A percentile compares a stretch with the other conserved stretches of the same genome.
phyloP scores from a whole-genome alignment of 1,140 invertebrate species.

The Littorina saxatilis region DNA sequence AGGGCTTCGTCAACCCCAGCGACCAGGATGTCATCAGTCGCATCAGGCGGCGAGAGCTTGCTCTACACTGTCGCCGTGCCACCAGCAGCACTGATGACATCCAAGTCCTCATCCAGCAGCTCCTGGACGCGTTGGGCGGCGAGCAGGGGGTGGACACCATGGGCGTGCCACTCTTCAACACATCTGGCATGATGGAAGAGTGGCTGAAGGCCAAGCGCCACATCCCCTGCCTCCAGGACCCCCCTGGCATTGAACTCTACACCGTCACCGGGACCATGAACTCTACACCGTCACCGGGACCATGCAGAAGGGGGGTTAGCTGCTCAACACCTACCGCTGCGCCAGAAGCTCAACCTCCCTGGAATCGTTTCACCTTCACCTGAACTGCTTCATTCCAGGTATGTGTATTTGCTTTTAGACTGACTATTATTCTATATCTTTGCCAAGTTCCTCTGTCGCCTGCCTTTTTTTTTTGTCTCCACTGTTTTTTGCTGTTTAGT shows the following conservation, averaged over 20 bases:
- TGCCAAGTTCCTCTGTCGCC: no score
- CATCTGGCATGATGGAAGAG: constrained; percentile 33
- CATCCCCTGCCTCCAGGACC: constrained; percentile 59
- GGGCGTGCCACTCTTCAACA: constrained; percentile 56
- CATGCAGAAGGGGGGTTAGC: constrained; percentile 41
- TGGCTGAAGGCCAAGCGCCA: constrained; percentile 52
- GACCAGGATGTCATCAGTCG: constrained; percentile 33
- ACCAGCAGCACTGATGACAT: constrained; percentile 52
- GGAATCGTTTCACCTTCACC: constrained; percentile 40
- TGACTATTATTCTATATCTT: no score
- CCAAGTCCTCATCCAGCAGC: constrained; percentile 32
- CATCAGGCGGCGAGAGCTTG: constrained; percentile 43
- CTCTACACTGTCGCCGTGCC: constrained; percentile 49
- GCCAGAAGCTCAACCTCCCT: constrained; percentile 42
- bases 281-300: constrained; percentile 48
- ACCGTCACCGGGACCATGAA: no score
- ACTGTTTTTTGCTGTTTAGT: no score
- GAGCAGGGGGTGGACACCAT: constrained; percentile 46
- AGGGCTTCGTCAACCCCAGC: constrained; percentile 34
- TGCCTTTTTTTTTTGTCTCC: no score
- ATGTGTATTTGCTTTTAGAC: no score
- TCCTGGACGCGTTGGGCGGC: constrained; percentile 42
- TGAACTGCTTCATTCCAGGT: constrained; percentile 39
- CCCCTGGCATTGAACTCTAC: no score
- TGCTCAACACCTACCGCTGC: constrained; percentile 30